phyloP scores from a whole-genome alignment of 1,140 invertebrate species.

The Pseudobourletiella spinata region DNA sequence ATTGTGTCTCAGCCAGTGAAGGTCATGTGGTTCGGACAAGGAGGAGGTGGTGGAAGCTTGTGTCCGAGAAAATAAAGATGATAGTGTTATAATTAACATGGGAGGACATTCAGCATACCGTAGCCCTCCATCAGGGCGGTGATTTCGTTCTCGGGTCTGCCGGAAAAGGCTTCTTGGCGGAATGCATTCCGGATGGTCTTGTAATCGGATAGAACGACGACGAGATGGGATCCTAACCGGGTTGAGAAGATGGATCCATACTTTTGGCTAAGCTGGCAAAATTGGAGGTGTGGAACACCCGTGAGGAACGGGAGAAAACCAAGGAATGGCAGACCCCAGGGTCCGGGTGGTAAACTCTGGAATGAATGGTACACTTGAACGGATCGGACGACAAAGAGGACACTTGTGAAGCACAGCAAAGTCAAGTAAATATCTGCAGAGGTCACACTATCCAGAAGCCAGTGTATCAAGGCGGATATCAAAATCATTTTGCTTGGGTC shows the following conservation, averaged over 20 bases:
- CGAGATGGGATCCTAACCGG: slow-evolving; percentile 64
- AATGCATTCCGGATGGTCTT: slow-evolving; percentile 74
- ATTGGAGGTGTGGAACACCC: slow-evolving; percentile 64
- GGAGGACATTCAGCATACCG: no score
- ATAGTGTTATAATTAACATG: slow-evolving; percentile 35
- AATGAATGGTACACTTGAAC: slow-evolving; percentile 14
- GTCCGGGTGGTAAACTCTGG: slow-evolving; percentile 62
- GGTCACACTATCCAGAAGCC: not conserved
- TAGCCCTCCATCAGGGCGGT: slow-evolving; percentile 78
- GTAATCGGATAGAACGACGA: slow-evolving; percentile 76
- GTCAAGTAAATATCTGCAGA: slow-evolving; percentile 15
- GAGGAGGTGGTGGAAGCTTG: no score
- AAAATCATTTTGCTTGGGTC: slow-evolving; percentile 5
- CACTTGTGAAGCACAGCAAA: slow-evolving; percentile 7
- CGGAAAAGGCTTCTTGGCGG: slow-evolving; percentile 71
- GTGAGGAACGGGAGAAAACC: slow-evolving; percentile 73
- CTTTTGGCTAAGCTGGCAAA: slow-evolving; percentile 58
- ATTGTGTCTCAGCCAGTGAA: no score
- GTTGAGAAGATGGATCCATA: slow-evolving; percentile 77
- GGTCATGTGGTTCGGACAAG: no score
- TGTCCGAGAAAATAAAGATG: not conserved
- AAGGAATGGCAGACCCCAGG: slow-evolving; percentile 69
- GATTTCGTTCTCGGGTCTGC: slow-evolving; percentile 69
- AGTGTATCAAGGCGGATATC: not conserved
- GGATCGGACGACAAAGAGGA: slow-evolving; percentile 16